These are phyloP conservation scores for Pollenia labialis DNA, from an alignment of 2,888 invertebrate genomes.

Conservation along the genomic window DNA sequence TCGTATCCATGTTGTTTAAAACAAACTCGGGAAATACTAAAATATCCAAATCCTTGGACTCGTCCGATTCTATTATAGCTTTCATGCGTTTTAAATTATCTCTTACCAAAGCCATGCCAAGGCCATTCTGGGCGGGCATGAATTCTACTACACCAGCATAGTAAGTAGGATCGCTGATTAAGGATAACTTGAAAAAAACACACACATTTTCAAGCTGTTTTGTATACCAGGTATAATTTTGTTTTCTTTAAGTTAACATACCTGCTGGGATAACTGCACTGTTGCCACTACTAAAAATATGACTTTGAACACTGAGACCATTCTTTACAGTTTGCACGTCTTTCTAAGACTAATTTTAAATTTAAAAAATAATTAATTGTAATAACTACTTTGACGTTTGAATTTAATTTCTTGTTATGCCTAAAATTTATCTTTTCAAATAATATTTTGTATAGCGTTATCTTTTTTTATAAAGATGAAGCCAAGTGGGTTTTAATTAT, in stretches of 20 bases:
- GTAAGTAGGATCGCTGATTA: constrained; percentile 85
- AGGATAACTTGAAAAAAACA: constrained; percentile 79
- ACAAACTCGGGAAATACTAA: constrained; percentile 91
- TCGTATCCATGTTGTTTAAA: constrained; percentile 77
- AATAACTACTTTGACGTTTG: background rate
- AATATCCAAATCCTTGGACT: constrained; percentile 86
- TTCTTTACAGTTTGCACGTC: background rate
- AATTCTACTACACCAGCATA: constrained; percentile 88
- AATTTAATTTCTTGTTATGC: background rate
- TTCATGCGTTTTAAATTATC: constrained; percentile 74
- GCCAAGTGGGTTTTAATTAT: background rate
- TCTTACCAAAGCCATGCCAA: constrained; percentile 66
- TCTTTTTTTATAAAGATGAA: background rate
- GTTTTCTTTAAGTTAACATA: background rate
- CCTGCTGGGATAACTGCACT: constrained; percentile 46
- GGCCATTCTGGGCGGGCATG: constrained; percentile 80
- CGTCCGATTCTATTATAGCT: constrained; percentile 78
- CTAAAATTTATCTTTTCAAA: background rate
- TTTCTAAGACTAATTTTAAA: constrained; percentile 28
- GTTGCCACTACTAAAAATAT: background rate
- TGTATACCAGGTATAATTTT: background rate
- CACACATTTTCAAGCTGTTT: background rate
- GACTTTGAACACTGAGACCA: constrained; percentile 4
- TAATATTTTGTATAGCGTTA: constrained; percentile 9
- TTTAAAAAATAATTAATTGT: background rate